These are phyloP conservation scores for Neria commutata DNA, from an alignment of 2,888 invertebrate species.

Conservation along the genomic window DNA sequence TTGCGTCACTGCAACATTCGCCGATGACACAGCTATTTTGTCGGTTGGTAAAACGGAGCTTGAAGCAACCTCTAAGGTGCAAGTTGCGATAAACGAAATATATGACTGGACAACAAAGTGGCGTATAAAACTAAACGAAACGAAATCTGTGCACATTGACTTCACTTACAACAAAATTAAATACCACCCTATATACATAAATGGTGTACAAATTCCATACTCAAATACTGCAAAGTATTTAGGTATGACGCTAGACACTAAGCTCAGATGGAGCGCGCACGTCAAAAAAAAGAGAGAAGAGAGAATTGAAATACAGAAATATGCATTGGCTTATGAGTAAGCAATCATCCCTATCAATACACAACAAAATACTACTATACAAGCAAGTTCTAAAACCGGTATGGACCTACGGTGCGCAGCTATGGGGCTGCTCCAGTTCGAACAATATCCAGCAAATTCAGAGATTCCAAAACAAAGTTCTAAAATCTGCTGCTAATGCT, in stretches of 20 bases:
- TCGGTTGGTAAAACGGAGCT: neutral
- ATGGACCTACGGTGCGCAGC: no score
- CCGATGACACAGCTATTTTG: constrained; percentile 10
- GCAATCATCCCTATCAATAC: no score
- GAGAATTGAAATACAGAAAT: neutral
- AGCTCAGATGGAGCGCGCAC: constrained; percentile 4
- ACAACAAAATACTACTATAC: neutral
- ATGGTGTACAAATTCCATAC: neutral
- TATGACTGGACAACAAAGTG: constrained; percentile 12
- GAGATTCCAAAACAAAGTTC: neutral
- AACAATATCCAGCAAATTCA: no score
- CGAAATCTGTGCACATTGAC: constrained; percentile 17
- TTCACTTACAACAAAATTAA: constrained; percentile 10
- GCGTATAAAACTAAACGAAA: constrained; percentile 18
- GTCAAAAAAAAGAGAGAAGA: constrained; percentile 8
- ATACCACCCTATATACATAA: no score
- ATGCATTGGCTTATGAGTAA: constrained; percentile 1
- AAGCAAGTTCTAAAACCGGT: neutral
- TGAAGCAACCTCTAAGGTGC: neutral
- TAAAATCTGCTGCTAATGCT: neutral
- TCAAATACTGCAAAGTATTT: neutral
- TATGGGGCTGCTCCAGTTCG: neutral
- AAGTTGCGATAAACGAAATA: neutral
- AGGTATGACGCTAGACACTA: constrained; percentile 5
- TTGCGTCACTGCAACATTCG: constrained; percentile 4